Evolutionary conservation across 2,888 invertebrate species (phyloP).

Genomic region (Platycheirus rosarum): DNA sequence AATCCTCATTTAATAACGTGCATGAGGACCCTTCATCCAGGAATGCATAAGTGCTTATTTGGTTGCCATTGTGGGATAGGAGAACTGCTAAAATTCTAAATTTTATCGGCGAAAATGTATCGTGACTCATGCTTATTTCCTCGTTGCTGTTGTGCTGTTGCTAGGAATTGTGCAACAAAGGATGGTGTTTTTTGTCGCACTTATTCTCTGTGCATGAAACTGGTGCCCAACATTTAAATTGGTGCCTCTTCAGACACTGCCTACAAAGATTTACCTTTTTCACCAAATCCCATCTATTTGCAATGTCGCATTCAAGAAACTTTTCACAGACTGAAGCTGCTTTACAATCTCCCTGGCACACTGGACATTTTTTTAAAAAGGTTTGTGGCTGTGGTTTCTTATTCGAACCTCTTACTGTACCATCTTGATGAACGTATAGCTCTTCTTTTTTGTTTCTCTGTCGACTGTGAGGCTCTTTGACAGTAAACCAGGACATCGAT

Average conservation of each 20-base stretch:
- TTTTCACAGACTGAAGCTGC: constrained; percentile 1
- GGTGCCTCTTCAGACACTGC: constrained; percentile 16
- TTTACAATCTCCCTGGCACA: neutral
- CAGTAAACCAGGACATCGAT: too few relatives aligned
- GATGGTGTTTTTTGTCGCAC: constrained; percentile 26
- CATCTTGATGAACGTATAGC: too few relatives aligned
- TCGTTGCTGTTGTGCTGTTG: neutral
- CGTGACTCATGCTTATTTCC: constrained; percentile 9
- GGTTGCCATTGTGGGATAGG: neutral
- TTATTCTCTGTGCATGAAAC: neutral
- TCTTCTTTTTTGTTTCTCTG: too few relatives aligned
- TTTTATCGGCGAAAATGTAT: neutral
- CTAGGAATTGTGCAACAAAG: neutral
- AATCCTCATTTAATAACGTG: constrained; percentile 7
- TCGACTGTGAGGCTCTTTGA: too few relatives aligned
- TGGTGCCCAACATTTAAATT: neutral
- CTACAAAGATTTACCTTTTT: constrained; percentile 17
- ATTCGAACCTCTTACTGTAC: too few relatives aligned
- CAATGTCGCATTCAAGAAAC: neutral
- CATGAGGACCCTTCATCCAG: constrained; percentile 22
- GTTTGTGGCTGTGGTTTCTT: too few relatives aligned
- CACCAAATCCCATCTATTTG: neutral
- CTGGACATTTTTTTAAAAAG: neutral
- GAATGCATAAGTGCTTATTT: neutral
- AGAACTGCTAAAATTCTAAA: constrained; percentile 13